These are phyloP conservation scores for Acestrorhynchus altus DNA, from an alignment of 2,797 vertebrate genomes.

Conservation along the genomic window DNA sequence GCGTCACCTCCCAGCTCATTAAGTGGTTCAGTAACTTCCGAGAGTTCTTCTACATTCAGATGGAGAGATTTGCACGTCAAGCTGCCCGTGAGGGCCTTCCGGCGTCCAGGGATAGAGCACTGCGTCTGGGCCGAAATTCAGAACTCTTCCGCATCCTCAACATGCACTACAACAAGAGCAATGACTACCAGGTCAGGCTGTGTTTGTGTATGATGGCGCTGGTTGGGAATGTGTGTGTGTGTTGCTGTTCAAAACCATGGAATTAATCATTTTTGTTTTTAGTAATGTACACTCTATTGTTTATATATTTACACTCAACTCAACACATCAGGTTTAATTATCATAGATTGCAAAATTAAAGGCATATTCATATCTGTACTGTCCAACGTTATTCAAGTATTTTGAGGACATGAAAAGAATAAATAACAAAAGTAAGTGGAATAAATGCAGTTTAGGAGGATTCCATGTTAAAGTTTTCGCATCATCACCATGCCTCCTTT, in stretches of 20 bases:
- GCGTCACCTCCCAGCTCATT: conserved; percentile 86
- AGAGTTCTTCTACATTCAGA: conserved; percentile 88
- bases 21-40: conserved; percentile 89
- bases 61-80: conserved; percentile 84
- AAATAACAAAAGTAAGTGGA: no score
- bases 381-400: no score
- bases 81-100: conserved; percentile 78
- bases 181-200: conserved; percentile 80
- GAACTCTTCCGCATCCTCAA: conserved; percentile 84
- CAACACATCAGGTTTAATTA: no score
- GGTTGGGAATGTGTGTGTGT: background rate
- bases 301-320: no score
- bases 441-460: no score
- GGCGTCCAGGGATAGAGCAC: conserved; percentile 65
- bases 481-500: no score
- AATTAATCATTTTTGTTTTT: no score
- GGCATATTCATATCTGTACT: no score
- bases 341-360: no score
- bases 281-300: no score
- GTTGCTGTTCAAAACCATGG: background rate
- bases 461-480: no score
- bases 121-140: conserved; percentile 76
- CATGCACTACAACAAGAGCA: conserved; percentile 86
- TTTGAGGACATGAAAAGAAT: no score
- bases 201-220: conserved; percentile 2